Percentiles rank a stretch among this genome's conserved stretches.
Evolutionary conservation across 2,888 invertebrate genomes (phyloP).

Genomic region (Strigamia maritima): DNA sequence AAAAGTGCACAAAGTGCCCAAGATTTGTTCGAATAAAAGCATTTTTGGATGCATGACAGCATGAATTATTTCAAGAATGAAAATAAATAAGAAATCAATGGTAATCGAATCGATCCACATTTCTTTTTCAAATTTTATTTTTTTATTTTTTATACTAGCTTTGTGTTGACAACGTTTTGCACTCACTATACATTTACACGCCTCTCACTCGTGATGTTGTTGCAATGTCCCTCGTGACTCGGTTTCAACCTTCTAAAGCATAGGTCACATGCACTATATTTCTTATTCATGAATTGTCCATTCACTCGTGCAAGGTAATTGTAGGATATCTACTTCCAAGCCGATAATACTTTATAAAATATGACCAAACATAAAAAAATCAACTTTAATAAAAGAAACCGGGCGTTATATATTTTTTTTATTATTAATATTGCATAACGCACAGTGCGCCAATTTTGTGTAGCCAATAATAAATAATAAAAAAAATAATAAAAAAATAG

Average conservation of each 20-base stretch:
- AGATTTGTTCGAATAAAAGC: neutral
- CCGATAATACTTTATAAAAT: neutral
- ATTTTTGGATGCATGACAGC: neutral
- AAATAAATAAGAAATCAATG: neutral
- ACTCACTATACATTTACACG: conserved; percentile 24
- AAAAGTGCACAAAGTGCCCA: neutral
- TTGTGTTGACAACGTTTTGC: conserved; percentile 22
- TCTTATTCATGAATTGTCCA: conserved; percentile 19
- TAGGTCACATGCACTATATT: neutral
- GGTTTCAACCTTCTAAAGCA: conserved; percentile 23
- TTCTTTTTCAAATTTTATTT: neutral
- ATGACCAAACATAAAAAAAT: neutral
- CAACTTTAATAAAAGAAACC: neutral
- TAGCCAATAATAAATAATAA: neutral
- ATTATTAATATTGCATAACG: neutral
- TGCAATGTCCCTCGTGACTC: conserved; percentile 21
- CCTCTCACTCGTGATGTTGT: neutral
- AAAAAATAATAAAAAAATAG: too few species aligned
- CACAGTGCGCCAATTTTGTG: neutral
- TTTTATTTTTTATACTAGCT: neutral
- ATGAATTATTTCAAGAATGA: neutral
- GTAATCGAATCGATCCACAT: neutral
- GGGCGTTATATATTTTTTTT: neutral
- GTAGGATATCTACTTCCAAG: neutral
- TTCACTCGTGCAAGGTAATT: conserved; percentile 11